Conservation (phyloP, 1,140 invertebrate species). For the Dreissena polymorpha region DNA sequence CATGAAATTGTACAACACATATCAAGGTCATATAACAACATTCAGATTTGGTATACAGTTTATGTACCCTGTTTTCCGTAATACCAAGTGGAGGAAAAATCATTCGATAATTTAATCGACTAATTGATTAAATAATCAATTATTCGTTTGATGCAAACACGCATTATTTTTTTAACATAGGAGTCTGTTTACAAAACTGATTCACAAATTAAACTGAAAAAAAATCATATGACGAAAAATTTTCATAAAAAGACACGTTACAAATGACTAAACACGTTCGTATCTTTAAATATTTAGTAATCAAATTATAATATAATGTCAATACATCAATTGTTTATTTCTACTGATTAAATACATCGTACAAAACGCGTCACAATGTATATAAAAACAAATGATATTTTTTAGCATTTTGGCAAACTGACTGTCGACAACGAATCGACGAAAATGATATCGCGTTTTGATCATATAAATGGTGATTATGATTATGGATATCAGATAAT, state of each 20-base stretch:
- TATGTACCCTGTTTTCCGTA: slow-evolving; percentile 52
- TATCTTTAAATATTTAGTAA: too few species aligned
- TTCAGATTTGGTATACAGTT: slow-evolving; percentile 41
- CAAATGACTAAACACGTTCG: background rate
- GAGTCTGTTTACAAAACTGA: background rate
- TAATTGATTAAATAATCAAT: background rate
- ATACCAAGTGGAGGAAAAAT: slow-evolving; percentile 21
- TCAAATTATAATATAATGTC: too few species aligned
- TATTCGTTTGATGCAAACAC: background rate
- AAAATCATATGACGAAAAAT: background rate
- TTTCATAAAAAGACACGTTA: background rate
- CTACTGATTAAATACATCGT: too few species aligned
- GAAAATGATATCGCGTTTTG: too few species aligned
- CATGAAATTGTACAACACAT: background rate
- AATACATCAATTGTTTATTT: too few species aligned
- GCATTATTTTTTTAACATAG: background rate
- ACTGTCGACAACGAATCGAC: too few species aligned
- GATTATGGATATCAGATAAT: too few species aligned
- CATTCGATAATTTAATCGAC: too few species aligned
- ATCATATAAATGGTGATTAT: too few species aligned
- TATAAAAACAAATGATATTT: too few species aligned
- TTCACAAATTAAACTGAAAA: background rate
- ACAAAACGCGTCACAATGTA: too few species aligned
- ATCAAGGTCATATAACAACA: slow-evolving; percentile 25
- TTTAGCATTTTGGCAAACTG: too few species aligned